A percentile compares a stretch with the other conserved stretches of the same genome.
phyloP scores from a whole-genome alignment of 2,113 vertebrate genomes.

The Apistogramma diplotaenia region DNA sequence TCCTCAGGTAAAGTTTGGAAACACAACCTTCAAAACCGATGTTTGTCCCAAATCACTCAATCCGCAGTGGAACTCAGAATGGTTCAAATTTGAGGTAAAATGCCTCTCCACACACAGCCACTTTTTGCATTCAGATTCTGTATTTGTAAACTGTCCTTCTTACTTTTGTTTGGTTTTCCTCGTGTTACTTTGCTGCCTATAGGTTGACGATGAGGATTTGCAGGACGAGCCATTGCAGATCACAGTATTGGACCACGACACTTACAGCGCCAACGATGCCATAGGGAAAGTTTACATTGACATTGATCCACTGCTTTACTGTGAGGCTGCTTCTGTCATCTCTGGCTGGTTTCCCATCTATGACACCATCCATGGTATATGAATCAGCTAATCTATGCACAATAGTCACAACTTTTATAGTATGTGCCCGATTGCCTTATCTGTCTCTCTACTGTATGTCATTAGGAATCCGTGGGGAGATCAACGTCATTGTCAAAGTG shows the following conservation, averaged over 20 bases:
- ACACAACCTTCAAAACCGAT: conserved; percentile 97
- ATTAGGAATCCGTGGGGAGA: conserved; percentile 95
- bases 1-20: conserved; percentile 95
- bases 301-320: conserved; percentile 93
- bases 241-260: conserved; percentile 97
- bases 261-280: conserved; percentile 97
- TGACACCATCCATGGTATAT: conserved; percentile 95
- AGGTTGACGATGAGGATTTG: conserved; percentile 99
- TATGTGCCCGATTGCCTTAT: background rate
- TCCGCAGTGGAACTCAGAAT: conserved; percentile 99
- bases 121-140: background rate
- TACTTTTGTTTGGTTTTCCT: background rate
- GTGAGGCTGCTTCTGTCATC: conserved; percentile 94
- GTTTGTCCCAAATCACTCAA: conserved; percentile 97
- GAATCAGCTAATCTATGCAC: background rate
- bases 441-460: conserved; percentile 29
- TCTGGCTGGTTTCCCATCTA: conserved; percentile 99
- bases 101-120: too few species aligned
- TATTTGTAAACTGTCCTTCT: background rate
- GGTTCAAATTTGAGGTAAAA: conserved; percentile 99
- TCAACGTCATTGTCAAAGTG: conserved; percentile 95
- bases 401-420: background rate
- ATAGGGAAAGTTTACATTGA: conserved; percentile 99
- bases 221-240: conserved; percentile 97
- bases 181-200: background rate